These are phyloP conservation scores for Caenorhabditis sp. DNA, from an alignment of 2,888 invertebrate genomes.

Conservation along the genomic window DNA sequence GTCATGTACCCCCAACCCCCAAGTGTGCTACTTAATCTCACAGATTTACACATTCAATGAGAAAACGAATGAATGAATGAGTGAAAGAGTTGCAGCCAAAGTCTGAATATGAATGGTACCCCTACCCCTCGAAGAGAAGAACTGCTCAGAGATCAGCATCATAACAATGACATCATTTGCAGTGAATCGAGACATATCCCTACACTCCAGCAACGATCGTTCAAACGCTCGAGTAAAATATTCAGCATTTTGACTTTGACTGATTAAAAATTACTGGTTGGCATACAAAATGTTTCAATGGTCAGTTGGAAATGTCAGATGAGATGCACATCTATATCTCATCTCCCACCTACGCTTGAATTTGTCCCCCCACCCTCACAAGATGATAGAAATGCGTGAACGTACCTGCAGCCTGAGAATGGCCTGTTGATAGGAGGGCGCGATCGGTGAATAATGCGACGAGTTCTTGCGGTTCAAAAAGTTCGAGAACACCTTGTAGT, in stretches of 20 bases:
- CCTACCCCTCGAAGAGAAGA: conserved; percentile 9
- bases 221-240: neutral
- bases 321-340: conserved; percentile 32
- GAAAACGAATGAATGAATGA: conserved; percentile 1
- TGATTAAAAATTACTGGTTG: conserved; percentile 31
- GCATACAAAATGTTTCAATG: conserved; percentile 21
- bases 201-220: neutral
- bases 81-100: conserved; percentile 15
- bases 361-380: neutral
- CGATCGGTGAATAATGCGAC: conserved; percentile 78
- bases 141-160: conserved; percentile 49
- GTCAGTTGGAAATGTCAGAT: conserved; percentile 39
- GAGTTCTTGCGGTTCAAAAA: conserved; percentile 78
- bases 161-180: conserved; percentile 53
- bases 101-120: conserved; percentile 31
- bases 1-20: neutral
- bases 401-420: conserved; percentile 74
- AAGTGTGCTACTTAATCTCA: neutral
- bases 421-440: conserved; percentile 77
- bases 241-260: neutral
- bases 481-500: conserved; percentile 73
- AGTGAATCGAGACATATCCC: neutral
- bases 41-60: conserved; percentile 25
- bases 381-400: conserved; percentile 3
- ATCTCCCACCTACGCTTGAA: conserved; percentile 48